Base-by-base conservation (phyloP, 2,888 invertebrate species). In the Drosophila kambysellisi region DNA sequence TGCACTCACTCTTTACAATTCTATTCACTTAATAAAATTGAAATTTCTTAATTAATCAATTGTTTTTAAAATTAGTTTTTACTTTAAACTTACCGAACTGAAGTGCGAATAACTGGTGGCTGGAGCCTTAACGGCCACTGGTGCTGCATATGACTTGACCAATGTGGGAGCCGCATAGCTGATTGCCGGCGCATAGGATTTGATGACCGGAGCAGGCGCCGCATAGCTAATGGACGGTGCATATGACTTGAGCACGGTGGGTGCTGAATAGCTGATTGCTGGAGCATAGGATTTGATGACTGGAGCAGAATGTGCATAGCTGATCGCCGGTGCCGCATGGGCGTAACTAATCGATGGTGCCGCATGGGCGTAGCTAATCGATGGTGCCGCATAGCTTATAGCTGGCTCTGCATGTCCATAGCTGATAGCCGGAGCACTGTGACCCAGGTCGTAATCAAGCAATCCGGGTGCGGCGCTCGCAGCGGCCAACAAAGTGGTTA, bases 31-130 rank as follows among this genome's bases (percentile, higher is more conserved):
- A 37, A 17, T 12, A 37, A 37, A 15, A 17, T 20, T 2, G 20
- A 5, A 46, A 46, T 7, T 20, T 25, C 2, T 25, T 1, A 25
- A 25, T 3, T 25, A 25, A 25, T 25, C 25, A 25, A 25, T 25
- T 25, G 25, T 17, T 39, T 39, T 41, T 2, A 25, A 25, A 25
- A 25, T 12, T 39, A 0, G 20, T 39, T 29, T 20, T 4, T 2
- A 25, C 7, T 11, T 8, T 0, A n/a, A 30, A 43, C 79, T 83
- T 88, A 93, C 93, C 85, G 92, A 92, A 91, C 95, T 94, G 93
- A 95, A 83, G 91, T 93, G 94, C 0, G 95, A 94, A 89, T 95
- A 95, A 92, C 95, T 95, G 37, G 95, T 95, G 65, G 95, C 94
- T 9, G 80, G 80, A 30, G 79, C 89, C 60, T 92, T 86, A 4